Conservation (phyloP, 2,113 vertebrate species). For the Spea multiplicata region DNA sequence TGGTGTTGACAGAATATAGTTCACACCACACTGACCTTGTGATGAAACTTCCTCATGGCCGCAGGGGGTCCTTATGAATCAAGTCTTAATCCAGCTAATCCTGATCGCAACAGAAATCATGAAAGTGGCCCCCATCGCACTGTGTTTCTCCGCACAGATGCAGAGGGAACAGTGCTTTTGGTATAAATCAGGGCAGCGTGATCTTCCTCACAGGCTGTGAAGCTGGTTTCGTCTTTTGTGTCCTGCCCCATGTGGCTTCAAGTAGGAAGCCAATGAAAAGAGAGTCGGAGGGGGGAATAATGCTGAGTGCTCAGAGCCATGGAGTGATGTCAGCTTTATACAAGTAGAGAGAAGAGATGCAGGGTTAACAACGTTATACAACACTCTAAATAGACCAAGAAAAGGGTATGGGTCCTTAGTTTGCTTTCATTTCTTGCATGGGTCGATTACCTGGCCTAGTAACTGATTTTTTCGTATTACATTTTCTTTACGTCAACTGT, state of each 20-base stretch:
- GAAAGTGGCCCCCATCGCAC: conserved; percentile 70
- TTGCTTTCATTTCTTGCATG: neutral
- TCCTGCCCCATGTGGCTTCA: conserved; percentile 53
- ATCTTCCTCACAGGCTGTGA: conserved; percentile 49
- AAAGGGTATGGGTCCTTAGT: neutral
- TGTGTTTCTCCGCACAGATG: conserved; percentile 61
- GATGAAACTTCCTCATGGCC: conserved; percentile 74
- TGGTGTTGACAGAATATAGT: conserved; percentile 73
- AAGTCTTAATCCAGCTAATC: conserved; percentile 79
- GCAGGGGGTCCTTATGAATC: conserved; percentile 77
- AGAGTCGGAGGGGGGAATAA: conserved; percentile 53
- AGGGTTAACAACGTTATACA: conserved; percentile 81
- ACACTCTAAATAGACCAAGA: conserved; percentile 51
- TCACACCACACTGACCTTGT: conserved; percentile 72
- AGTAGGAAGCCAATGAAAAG: conserved; percentile 61
- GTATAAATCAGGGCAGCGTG: conserved; percentile 47
- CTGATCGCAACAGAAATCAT: conserved; percentile 73
- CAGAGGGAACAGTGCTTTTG: conserved; percentile 51
- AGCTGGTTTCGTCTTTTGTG: conserved; percentile 52
- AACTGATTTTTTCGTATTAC: neutral
- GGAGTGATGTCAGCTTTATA: conserved; percentile 58
- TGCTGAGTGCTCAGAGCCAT: conserved; percentile 54
- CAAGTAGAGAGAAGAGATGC: conserved; percentile 65
- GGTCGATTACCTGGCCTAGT: neutral
- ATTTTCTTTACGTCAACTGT: neutral